Percentiles rank a stretch among this genome's conserved stretches.
Evolutionary conservation across 2,113 vertebrate species (phyloP).

Genomic region (Heteronetta atricapilla): DNA sequence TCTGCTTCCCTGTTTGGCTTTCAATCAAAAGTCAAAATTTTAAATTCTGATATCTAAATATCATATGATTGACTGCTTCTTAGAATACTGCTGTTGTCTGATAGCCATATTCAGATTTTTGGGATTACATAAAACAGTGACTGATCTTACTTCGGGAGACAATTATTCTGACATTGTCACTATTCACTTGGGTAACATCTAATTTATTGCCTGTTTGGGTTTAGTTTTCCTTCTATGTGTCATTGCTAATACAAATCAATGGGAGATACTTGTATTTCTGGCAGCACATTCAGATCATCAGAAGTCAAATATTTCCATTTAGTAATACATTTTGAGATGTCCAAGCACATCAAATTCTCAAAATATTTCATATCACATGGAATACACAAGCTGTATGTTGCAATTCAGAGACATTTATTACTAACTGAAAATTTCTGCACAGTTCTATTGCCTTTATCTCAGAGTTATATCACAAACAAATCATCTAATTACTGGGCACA

Average conservation of each 20-base stretch:
- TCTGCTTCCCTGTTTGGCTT: not conserved
- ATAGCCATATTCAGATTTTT: not conserved
- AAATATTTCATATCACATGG: not conserved
- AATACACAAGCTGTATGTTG: not conserved
- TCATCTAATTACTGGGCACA: not conserved
- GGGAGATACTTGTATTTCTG: not conserved
- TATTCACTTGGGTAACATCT: not conserved
- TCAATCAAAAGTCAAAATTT: not conserved
- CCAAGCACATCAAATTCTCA: not conserved
- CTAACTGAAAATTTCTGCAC: not conserved
- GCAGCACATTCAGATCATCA: not conserved
- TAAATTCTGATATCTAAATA: not conserved
- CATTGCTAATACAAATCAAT: not conserved
- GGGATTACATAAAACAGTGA: not conserved
- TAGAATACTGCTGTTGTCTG: not conserved
- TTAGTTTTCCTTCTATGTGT: not conserved
- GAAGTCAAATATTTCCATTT: not conserved
- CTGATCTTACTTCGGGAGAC: not conserved
- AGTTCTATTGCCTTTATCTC: not conserved
- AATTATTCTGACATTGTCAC: not conserved
- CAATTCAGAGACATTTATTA: not conserved
- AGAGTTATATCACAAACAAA: not conserved
- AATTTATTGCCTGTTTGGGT: not conserved
- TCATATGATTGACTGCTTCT: not conserved
- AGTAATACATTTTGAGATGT: not conserved